Evolutionary conservation across 2,888 invertebrate genomes (phyloP), one percentile per base, ranked within the genome.

Genomic region (Melangyna quadrimaculata): DNA sequence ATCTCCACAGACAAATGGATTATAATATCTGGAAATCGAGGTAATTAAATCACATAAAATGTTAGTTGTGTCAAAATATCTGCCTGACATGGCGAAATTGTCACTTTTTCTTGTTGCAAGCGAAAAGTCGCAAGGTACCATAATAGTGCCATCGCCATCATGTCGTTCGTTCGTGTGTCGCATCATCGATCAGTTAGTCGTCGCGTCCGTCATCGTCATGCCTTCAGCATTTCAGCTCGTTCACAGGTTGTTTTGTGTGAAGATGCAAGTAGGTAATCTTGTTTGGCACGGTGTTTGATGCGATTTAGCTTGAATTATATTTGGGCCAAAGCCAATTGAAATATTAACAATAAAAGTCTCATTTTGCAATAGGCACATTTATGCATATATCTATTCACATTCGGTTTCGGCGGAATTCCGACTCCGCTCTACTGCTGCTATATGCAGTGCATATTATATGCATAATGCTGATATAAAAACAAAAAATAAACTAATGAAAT

Each of bases 1-100:
- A 95, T 96, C 61, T 94, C 95, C 84, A 96, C 96, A 3, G 94
- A 95, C 89, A 95, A 95, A 89, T 96, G 96, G 96, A 94, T 95
- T 88, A 93, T 94, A 53, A 94, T 96, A 82, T 90, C 91, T 1
- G 92, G 92, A 67, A 89, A 89, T 29, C 81, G 87, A 87, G 92
- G 92, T 92, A 87, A 70, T 88, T 75, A 40, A 59, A 37, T 59
- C 9, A 32, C 19, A 37, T 48, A 32, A 32, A 40, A n/a, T 29
- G 14, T 69, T 32, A 12, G 29, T 9, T 14, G 7, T 32, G 9
- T 24, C 19, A 45, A 84, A 75, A 27, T 65, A 79, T 45, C 22
- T 75, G 9, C 71, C 35, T 75, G 84, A 84, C 75, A 84, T 35
- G 32, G 37, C 8, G 17, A 71, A 74, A 74, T 79, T 51, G 67